A percentile compares a stretch with the other conserved stretches of the same genome.
These are phyloP conservation scores for Mus musculus DNA, from an alignment of 2,113 vertebrate genomes.

Conservation along the genomic window GRCm39 chr14:111159001-111159500, in stretches of 20 bases:
- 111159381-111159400: conserved; percentile 21
- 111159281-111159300: not conserved
- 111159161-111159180: not conserved
- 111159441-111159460: conserved; percentile 4
- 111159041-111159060: not conserved
- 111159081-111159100: not conserved
- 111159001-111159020: not conserved
- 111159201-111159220: not conserved
- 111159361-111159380: not conserved
- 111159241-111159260: not conserved
- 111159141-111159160: not conserved
- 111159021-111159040: not conserved
- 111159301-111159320: conserved; percentile 52
- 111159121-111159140: not conserved
- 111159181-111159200: not conserved
- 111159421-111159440: conserved; percentile 63
- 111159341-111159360: not conserved
- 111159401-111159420: conserved; percentile 51
- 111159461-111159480: conserved; percentile 50
- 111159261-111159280: not conserved
- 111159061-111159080: not conserved
- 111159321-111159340: conserved; percentile 30
- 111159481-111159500: conserved; percentile 53
- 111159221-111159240: not conserved
- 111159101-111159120: not conserved